phyloP scores from a whole-genome alignment of 2,888 invertebrate species.

The Parnassius smintheus region DNA sequence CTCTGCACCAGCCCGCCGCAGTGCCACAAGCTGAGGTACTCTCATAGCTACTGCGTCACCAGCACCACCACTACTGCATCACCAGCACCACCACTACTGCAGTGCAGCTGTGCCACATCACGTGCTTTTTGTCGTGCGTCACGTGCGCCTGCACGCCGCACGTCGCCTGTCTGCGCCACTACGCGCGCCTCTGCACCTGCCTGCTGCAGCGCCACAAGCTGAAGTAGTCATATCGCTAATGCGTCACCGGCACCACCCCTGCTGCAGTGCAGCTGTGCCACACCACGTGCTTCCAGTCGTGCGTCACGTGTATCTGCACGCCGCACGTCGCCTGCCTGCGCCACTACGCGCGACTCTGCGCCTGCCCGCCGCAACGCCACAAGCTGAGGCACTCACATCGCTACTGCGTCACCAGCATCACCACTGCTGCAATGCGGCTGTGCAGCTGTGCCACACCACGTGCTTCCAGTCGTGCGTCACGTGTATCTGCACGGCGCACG shows the following conservation, averaged over 20 bases:
- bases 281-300: constrained; percentile 84
- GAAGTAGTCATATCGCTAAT: constrained; percentile 59
- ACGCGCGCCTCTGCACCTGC: constrained; percentile 91
- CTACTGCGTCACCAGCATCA: too few species aligned
- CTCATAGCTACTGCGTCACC: too few species aligned
- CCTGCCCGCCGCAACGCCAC: constrained; percentile 87
- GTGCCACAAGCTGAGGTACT: constrained; percentile 85
- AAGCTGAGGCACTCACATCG: constrained; percentile 80
- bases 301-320: too few species aligned
- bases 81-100: neutral
- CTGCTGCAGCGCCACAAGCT: constrained; percentile 86
- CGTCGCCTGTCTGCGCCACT: constrained; percentile 93
- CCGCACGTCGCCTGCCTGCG: constrained; percentile 64
- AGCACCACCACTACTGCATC: neutral
- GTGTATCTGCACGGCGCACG: constrained; percentile 88
- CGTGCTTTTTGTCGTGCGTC: constrained; percentile 97
- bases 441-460: constrained; percentile 90
- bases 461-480: constrained; percentile 98
- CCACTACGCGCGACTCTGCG: constrained; percentile 91
- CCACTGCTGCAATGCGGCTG: too few species aligned
- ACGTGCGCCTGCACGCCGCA: constrained; percentile 90
- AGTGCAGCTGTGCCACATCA: constrained; percentile 88
- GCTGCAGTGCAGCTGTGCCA: constrained; percentile 87
- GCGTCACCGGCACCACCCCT: too few species aligned
- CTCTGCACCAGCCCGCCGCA: constrained; percentile 91